Conservation (phyloP, 2,113 vertebrate species). For the Cyanocitta stelleri region DNA sequence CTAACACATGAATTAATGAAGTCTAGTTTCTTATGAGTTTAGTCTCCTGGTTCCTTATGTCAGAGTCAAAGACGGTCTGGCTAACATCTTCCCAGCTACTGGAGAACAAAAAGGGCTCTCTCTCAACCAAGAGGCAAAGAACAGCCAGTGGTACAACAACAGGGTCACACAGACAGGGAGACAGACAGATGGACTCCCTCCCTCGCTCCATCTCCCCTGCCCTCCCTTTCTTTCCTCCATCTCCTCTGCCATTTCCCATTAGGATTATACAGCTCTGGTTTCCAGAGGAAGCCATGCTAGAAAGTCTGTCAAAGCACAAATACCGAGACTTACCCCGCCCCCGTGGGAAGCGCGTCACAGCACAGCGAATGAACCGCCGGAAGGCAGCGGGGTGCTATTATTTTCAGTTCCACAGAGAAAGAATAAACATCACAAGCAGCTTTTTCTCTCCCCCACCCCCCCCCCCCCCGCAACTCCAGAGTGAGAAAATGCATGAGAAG, state of each 20-base stretch:
- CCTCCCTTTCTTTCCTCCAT: neutral
- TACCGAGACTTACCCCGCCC: neutral
- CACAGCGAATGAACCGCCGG: neutral
- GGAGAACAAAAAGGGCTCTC: neutral
- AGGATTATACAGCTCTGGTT: neutral
- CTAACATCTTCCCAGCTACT: neutral
- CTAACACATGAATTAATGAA: neutral
- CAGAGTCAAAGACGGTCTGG: neutral
- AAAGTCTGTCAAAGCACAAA: neutral
- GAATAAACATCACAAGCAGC: neutral
- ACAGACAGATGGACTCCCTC: neutral
- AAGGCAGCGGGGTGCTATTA: neutral
- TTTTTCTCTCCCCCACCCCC: rapidly evolving
- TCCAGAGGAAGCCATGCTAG: neutral
- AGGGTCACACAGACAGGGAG: neutral
- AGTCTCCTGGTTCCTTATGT: neutral
- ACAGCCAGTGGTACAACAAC: neutral
- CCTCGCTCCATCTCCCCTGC: neutral
- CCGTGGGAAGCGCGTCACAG: neutral
- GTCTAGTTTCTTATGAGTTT: neutral
- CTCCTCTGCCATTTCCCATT: neutral
- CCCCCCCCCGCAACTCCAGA: neutral
- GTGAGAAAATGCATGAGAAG: neutral
- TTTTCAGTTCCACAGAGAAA: neutral
- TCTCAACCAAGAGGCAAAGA: neutral